Evolutionary conservation across 2,797 vertebrate species (phyloP), one percentile per base, ranked within the genome.

Genomic region (Champsocephalus gunnari): DNA sequence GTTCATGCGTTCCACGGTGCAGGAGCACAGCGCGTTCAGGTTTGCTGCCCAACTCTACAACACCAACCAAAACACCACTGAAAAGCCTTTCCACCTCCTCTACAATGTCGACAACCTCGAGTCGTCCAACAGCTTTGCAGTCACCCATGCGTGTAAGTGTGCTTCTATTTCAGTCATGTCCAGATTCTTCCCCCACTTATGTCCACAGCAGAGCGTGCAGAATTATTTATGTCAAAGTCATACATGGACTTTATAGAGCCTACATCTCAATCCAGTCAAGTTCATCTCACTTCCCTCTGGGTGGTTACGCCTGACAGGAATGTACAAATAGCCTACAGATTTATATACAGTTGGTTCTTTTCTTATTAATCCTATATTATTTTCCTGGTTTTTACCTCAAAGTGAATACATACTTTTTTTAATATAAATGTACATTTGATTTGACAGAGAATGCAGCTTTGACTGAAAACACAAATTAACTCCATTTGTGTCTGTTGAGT

Each of bases 31-130:
- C 82, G 98, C 98, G 16, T 99, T 99, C 95, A 96, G 98, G 87
- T 99, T 99, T 91, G 98, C 98, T 50, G 98, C 99, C 87, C 98
- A 99, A 94, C 97, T 99, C 94, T 99, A 99, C 96, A 99, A 99
- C 96, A 99, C 98, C 89, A 99, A 99, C 95, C 98, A 99, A 94
- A 99, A 99, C 90, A 97, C 96, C 91, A 99, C 98, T 55, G 98
- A 99, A 88, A 98, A 99, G 91, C 98, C 98, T 89, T 99, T 99
- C 94, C 97, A 99, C 94, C 95, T 99, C 93, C 98, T 98, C 94
- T 99, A 99, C 92, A 98, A 99, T 5, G 98, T 99, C 86, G 98
- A 99, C 94, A 98, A 99, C 94, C 96, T 99, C 91, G 98, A 99
- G 93, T 99, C 98, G 70, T 99, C 98, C 90, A 99, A 99, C 97